Evolutionary conservation across 2,797 vertebrate species (phyloP), one percentile per base, ranked within the genome.

Genomic region (Pelobates cultripes): DNA sequence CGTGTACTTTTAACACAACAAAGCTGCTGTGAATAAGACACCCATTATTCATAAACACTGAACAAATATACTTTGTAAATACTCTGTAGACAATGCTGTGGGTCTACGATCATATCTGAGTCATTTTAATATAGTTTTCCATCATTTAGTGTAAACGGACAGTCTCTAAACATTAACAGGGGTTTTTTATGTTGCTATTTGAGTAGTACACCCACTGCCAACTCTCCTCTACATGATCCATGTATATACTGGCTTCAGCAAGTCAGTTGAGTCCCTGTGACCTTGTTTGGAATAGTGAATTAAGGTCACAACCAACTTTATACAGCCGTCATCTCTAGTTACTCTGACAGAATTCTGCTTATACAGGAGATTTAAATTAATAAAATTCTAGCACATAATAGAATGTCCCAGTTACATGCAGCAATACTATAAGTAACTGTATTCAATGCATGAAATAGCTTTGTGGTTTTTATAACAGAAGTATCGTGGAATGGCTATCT

Each of bases 201-300:
- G 61, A 64, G 61, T n/a, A 28, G 61, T 7, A 14, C 28, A 64
- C n/a, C 5, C 61, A 28, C 28, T 64, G 61, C 61, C 61, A 28
- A 40, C 17, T 64, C 57, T 41, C 28, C 63, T 66, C 42, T 42
- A 43, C 28, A 12, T 42, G 10, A 43, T 43, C 66, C 66, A 68
- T 68, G 66, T 42, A 43, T 28, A 28, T 64, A 40, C 61, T 28
- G 61, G n/a, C 61, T 28, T 64, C 7, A 64, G 61, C 28, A 40
- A 64, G 61, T 17, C 41, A 4, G 6, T 68, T 3, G 42, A 43
- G 40, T 43, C 66, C 12, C 40, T 14, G n/a, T 68, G n/a, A 64
- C 61, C 61, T 64, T 64, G 61, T 64, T 64, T 64, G 61, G 61
- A 64, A 14, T n/a, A 64, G 61, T 64, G 61, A 64, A 28, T 3